A percentile compares a stretch with the other conserved stretches of the same genome.
phyloP scores from a whole-genome alignment of 2,888 invertebrate genomes.

The Aphrophora alni region DNA sequence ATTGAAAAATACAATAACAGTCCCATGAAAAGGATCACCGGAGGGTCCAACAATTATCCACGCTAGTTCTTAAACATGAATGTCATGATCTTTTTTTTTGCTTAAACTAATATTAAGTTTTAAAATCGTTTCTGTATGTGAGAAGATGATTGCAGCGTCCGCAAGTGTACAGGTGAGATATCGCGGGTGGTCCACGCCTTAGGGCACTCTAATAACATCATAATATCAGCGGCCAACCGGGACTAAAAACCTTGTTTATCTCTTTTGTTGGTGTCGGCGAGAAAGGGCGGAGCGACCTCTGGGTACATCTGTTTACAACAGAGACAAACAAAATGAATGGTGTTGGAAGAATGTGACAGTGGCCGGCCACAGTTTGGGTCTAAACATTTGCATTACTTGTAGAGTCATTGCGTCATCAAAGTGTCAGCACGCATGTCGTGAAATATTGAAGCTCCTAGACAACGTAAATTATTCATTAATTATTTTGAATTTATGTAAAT shows the following conservation, averaged over 20 bases:
- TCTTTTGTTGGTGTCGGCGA: conserved; percentile 28
- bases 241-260: conserved; percentile 35
- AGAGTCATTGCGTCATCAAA: no score
- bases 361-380: background rate
- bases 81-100: background rate
- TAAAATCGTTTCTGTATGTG: conserved; percentile 6
- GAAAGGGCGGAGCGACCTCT: conserved; percentile 17
- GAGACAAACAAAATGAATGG: conserved; percentile 20
- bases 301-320: conserved; percentile 22
- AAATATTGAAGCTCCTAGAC: no score
- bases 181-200: conserved; percentile 26
- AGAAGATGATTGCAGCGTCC: conserved; percentile 6
- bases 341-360: conserved; percentile 13
- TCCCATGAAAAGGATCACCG: no score
- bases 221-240: conserved; percentile 33
- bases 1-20: no score
- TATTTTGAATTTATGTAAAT: no score
- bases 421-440: no score
- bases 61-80: background rate
- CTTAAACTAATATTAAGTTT: background rate
- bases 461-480: no score
- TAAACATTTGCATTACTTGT: background rate
- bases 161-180: conserved; percentile 1
- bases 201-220: conserved; percentile 28
- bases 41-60: background rate